Evolutionary conservation across 2,888 invertebrate species (phyloP).

Genomic region (Pandemis heparana): DNA sequence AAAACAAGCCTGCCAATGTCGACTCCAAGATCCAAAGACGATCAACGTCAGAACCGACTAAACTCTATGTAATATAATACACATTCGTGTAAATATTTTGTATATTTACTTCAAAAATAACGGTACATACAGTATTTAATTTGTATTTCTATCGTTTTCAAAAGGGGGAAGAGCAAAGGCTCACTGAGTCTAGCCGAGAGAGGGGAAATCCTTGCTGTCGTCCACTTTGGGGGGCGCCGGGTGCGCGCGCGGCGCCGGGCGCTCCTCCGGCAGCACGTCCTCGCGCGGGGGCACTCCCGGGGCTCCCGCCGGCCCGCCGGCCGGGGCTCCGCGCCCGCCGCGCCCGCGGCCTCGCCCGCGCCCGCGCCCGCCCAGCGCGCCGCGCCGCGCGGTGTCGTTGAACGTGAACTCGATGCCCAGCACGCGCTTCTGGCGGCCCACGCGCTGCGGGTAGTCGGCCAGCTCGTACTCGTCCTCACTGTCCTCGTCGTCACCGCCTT

Average conservation of each 20-base stretch:
- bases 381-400: conserved; percentile 91
- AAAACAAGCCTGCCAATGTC: conserved; percentile 48
- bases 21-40: conserved; percentile 46
- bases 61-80: conserved; percentile 80
- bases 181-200: conserved; percentile 90
- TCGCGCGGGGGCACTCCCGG: conserved; percentile 72
- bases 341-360: conserved; percentile 86
- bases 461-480: conserved; percentile 91
- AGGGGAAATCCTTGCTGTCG: conserved; percentile 98
- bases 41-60: conserved; percentile 60
- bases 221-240: conserved; percentile 93
- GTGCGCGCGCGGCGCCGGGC: conserved; percentile 64
- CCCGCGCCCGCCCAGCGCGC: conserved; percentile 88
- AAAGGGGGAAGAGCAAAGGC: conserved; percentile 77
- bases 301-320: conserved; percentile 61
- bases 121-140: conserved; percentile 85
- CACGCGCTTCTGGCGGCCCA: conserved; percentile 94
- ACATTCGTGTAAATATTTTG: conserved; percentile 84
- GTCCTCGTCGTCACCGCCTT: conserved; percentile 87
- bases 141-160: conserved; percentile 79
- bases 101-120: conserved; percentile 87
- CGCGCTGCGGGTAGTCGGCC: conserved; percentile 93
- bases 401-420: conserved; percentile 96
- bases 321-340: conserved; percentile 56
- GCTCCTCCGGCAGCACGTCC: conserved; percentile 70